A percentile compares a stretch with the other conserved stretches of the same genome.
These are phyloP conservation scores for Anhinga rufa DNA, from an alignment of 2,113 vertebrate genomes.

Conservation along the genomic window DNA sequence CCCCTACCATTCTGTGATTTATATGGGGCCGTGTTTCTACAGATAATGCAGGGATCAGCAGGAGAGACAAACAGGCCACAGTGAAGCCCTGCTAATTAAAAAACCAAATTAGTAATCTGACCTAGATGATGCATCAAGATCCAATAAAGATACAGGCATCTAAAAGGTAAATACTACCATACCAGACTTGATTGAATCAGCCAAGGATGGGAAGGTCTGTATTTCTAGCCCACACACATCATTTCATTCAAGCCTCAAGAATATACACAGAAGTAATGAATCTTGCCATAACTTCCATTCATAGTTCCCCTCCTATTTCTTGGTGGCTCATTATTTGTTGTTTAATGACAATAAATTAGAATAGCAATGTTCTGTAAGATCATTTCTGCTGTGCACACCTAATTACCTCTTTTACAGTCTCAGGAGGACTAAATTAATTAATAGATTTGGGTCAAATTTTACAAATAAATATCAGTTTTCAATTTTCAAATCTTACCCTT, in stretches of 20 bases:
- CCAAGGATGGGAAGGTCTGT: background rate
- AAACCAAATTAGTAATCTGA: background rate
- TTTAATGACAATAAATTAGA: background rate
- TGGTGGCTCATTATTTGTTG: background rate
- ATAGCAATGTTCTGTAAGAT: background rate
- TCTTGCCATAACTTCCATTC: background rate
- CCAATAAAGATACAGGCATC: background rate
- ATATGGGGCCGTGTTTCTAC: background rate
- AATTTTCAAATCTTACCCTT: background rate
- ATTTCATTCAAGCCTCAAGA: background rate
- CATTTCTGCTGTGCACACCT: background rate
- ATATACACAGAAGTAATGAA: background rate
- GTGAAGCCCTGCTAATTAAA: background rate
- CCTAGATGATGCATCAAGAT: background rate
- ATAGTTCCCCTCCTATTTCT: background rate
- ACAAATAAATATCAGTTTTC: background rate
- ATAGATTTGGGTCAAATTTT: background rate
- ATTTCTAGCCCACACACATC: accelerated
- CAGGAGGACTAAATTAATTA: background rate
- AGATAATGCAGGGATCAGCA: background rate
- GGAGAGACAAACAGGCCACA: background rate
- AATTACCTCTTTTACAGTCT: background rate
- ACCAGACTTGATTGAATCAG: background rate
- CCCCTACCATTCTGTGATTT: background rate
- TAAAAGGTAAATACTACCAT: background rate